Base-by-base conservation (phyloP, 2,113 vertebrate species). In the Thamnophis sirtalis region DNA sequence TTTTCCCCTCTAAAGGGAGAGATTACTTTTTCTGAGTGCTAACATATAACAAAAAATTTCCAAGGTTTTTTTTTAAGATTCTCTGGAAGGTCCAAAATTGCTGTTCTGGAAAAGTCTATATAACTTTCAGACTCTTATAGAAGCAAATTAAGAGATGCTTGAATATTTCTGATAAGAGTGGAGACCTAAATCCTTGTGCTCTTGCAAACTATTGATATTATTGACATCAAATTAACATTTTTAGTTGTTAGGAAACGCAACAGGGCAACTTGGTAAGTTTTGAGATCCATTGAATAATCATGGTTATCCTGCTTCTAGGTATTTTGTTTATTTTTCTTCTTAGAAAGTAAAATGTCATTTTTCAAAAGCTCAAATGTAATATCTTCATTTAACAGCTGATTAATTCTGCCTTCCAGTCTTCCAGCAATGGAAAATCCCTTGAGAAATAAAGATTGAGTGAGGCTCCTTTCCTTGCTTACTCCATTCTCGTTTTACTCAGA, bases 221-320 rank as follows among this genome's bases (percentile, higher is more conserved):
- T 21, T 58, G 91, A 50, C 43, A 89, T 5, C 49, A 22, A 73
- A 43, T 50, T 49, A 49, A 84, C 80, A 92, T 50, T 53, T 56
- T 84, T 84, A 54, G 91, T 92, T 89, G 87, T 87, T 92, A 84
- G 68, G 91, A 84, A 92, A 92, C 68, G 24, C 84, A 80, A 19
- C 26, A 60, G 84, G 22, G 22, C 50, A 50, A 87, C 63, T 92
- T 88, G 55, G 28, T 33, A 80, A 84, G 51, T 80, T 19, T 84
- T 80, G 3, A 26, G 43, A 38, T 49, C 43, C 54, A 51, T 19
- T 84, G 68, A 56, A 89, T 51, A 92, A 89, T 56, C 8, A 33
- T 58, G 63, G 49, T 89, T 84, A 84, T 49, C 68, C 17, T 58
- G 26, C 84, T 55, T 56, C 11, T 84, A 56, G 33, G 60, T 86